Evolutionary conservation across 2,888 invertebrate genomes (phyloP).

Genomic region (Anarsia innoxiella): DNA sequence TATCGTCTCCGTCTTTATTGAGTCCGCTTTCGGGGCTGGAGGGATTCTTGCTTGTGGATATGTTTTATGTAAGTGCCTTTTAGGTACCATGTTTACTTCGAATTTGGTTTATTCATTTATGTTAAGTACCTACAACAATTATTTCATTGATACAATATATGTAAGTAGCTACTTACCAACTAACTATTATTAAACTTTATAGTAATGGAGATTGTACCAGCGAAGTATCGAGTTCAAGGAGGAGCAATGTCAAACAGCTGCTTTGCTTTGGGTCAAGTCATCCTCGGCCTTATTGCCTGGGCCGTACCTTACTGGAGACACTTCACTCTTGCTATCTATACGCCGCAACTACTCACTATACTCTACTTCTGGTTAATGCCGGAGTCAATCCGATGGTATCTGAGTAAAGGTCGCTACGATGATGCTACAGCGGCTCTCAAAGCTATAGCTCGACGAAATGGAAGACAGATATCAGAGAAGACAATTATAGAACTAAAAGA

Average conservation of each 20-base stretch:
- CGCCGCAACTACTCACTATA: slow-evolving; percentile 75
- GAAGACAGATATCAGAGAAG: slow-evolving; percentile 6
- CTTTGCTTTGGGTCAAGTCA: neutral
- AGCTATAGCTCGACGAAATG: slow-evolving; percentile 2
- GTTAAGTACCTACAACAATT: neutral
- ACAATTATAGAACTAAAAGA: slow-evolving; percentile 56
- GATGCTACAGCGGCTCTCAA: slow-evolving; percentile 55
- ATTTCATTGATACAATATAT: neutral
- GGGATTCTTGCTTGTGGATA: slow-evolving; percentile 79
- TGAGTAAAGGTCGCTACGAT: slow-evolving; percentile 73
- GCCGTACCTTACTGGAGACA: slow-evolving; percentile 76
- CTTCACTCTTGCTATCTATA: slow-evolving; percentile 74
- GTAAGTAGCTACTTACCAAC: neutral
- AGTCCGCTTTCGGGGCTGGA: slow-evolving; percentile 79
- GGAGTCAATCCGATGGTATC: slow-evolving; percentile 80
- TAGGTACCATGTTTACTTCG: neutral
- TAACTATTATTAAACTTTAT: no score
- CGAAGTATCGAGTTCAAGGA: slow-evolving; percentile 21
- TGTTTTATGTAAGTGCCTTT: slow-evolving; percentile 75
- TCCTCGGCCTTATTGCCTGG: slow-evolving; percentile 60
- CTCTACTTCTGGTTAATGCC: slow-evolving; percentile 76
- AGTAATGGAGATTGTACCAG: slow-evolving; percentile 73
- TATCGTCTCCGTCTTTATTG: slow-evolving; percentile 78
- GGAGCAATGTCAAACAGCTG: neutral
- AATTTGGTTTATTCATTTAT: neutral